Base-by-base conservation (phyloP, 1,140 invertebrate species). In the Nasonia giraulti region DNA sequence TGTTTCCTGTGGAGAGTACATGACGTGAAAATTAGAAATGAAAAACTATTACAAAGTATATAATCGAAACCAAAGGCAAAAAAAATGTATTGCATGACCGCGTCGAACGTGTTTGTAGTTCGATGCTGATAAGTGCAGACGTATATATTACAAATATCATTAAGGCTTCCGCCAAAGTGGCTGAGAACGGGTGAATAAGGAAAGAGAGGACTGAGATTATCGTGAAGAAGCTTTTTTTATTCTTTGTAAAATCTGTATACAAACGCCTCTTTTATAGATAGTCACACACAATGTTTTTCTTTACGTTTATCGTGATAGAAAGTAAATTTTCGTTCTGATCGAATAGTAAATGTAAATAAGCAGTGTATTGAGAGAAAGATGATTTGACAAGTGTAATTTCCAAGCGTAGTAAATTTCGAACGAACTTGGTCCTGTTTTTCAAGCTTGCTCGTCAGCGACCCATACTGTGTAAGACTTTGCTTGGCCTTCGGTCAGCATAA, bases 401-500 rank as follows among this genome's bases (percentile, higher is more conserved):
- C 5, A 27, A 14, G 10, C 1, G 14, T 71, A 31, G 31, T 71
- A 2, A 4, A 37, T 12, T 31, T 71, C 17, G 31, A 83, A 50
- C 23, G 47, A 83, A 31, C 11, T 40, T 62, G 27, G 50, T 85
- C 55, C 55, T 85, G 69, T 55, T 85, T 82, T 85, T 85, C 62
- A 55, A 82, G 31, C 40, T 81, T 50, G n/a, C 20, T 81, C 55
- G 55, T 62, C n/a, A 33, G 74, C 55, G n/a, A 71, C 8, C 40
- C 77, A 80, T 71, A 71, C 7, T 82, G 11, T 80, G 27, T 85
- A 85, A 81, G 74, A 81, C 55, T 89, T 87, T 88, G 88, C 88
- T 87, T 89, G 89, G 89, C 89, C 86, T 90, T 88, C 86, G 88
- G 87, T 89, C 88, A 89, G 88, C 89, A 89, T 88, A 86, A 82